A percentile compares a stretch with the other conserved stretches of the same genome.
phyloP scores from a whole-genome alignment of 2,888 invertebrate species.

The Electrophaes corylata region DNA sequence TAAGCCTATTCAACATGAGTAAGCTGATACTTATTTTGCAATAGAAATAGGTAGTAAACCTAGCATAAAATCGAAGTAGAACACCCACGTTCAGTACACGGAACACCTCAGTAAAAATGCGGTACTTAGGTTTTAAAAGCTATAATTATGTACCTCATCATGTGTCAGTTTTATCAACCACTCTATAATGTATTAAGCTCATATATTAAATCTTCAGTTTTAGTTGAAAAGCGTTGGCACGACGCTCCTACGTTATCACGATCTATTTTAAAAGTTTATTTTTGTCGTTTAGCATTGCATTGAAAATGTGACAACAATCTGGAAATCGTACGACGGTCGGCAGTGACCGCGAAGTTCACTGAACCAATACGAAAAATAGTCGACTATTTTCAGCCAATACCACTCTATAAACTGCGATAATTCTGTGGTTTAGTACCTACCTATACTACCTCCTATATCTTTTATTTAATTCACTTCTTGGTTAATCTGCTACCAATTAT shows the following conservation, averaged over 20 bases:
- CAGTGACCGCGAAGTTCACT: slow-evolving; percentile 63
- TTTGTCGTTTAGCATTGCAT: slow-evolving; percentile 36
- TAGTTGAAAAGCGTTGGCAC: slow-evolving; percentile 5
- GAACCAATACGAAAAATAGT: slow-evolving; percentile 56
- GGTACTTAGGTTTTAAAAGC: too few relatives aligned
- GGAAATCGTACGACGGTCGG: slow-evolving; percentile 49
- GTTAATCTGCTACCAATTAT: not conserved
- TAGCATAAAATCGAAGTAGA: too few relatives aligned
- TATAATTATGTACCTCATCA: too few relatives aligned
- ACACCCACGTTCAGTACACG: too few relatives aligned
- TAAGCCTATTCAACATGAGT: too few relatives aligned
- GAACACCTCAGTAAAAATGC: too few relatives aligned
- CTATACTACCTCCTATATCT: not conserved
- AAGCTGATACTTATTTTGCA: too few relatives aligned
- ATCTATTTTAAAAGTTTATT: slow-evolving; percentile 35
- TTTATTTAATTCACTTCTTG: not conserved
- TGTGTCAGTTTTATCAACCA: slow-evolving; percentile 8
- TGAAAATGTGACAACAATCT: slow-evolving; percentile 47
- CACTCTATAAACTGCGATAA: slow-evolving; percentile 22
- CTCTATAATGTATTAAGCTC: slow-evolving; percentile 7
- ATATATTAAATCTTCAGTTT: slow-evolving; percentile 17
- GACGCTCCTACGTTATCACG: slow-evolving; percentile 20
- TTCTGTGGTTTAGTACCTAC: not conserved
- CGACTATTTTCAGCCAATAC: slow-evolving; percentile 47
- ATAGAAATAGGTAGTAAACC: too few relatives aligned